A percentile compares a stretch with the other conserved stretches of the same genome.
Evolutionary conservation across 2,888 invertebrate genomes (phyloP).

Genomic region (Melieria picta): DNA sequence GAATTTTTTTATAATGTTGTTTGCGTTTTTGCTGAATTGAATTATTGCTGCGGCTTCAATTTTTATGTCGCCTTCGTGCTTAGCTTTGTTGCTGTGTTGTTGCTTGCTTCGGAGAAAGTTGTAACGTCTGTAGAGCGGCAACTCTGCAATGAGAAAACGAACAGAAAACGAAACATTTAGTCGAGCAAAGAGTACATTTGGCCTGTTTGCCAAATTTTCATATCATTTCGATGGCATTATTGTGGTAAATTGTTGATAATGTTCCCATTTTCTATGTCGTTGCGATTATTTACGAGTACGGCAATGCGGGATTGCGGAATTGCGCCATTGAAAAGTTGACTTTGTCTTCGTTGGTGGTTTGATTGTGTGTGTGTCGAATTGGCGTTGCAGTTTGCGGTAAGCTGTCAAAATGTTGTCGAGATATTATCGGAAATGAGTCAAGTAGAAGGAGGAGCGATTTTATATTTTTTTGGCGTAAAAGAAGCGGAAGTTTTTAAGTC

Average conservation of each 20-base stretch:
- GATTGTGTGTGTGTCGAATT: no score
- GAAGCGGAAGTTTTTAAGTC: no score
- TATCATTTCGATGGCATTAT: not conserved
- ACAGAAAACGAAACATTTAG: not conserved
- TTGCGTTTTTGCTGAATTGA: slow-evolving; percentile 33
- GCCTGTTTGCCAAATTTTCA: not conserved
- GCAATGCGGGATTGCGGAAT: slow-evolving; percentile 12
- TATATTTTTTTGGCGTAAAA: no score
- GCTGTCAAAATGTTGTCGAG: no score
- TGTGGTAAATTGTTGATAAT: slow-evolving; percentile 26
- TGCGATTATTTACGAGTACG: slow-evolving; percentile 30
- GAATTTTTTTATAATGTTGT: slow-evolving; percentile 10
- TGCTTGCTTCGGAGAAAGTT: slow-evolving; percentile 3
- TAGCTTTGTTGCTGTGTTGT: not conserved
- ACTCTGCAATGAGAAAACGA: slow-evolving; percentile 9
- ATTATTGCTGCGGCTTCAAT: slow-evolving; percentile 43
- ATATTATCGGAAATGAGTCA: no score
- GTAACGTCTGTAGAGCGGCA: not conserved
- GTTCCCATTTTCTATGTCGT: slow-evolving; percentile 21
- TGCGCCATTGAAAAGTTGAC: no score
- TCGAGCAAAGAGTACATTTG: not conserved
- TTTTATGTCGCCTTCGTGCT: not conserved
- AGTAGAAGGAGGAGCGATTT: no score
- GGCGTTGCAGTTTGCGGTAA: no score
- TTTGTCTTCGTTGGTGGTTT: no score